Evolutionary conservation across 2,888 invertebrate species (phyloP).

Genomic region (Athalia rosae): DNA sequence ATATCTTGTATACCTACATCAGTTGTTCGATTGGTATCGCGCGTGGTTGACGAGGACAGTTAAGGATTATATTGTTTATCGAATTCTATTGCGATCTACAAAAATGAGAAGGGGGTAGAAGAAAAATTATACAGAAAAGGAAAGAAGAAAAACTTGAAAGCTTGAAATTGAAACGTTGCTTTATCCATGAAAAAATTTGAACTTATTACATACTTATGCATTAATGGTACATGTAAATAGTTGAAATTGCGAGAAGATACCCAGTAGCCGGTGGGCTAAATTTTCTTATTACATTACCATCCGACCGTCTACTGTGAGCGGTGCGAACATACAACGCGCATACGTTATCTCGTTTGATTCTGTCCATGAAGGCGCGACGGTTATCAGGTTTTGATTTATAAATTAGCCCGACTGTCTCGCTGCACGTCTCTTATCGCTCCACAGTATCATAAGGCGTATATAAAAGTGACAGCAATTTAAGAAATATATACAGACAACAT

Average conservation of each 20-base stretch:
- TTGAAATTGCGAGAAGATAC: neutral
- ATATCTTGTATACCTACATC: no score
- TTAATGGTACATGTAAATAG: no score
- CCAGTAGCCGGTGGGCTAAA: neutral
- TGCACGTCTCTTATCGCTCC: conserved; percentile 10
- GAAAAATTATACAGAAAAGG: neutral
- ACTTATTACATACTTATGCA: no score
- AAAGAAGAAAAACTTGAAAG: neutral
- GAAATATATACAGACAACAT: no score
- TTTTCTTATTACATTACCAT: no score
- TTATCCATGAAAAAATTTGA: no score
- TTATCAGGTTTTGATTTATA: conserved; percentile 38
- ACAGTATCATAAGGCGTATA: neutral
- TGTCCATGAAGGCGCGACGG: neutral
- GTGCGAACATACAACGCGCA: neutral
- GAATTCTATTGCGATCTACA: neutral
- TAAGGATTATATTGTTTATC: neutral
- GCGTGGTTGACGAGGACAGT: no score
- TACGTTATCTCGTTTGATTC: neutral
- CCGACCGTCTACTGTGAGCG: no score
- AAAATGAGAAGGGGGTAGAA: neutral
- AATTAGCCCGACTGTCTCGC: conserved; percentile 4
- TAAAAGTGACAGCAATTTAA: no score
- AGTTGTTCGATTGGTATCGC: no score
- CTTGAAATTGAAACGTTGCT: neutral